Base-by-base conservation (phyloP, 2,888 invertebrate genomes). In the Geophilus truncorum region DNA sequence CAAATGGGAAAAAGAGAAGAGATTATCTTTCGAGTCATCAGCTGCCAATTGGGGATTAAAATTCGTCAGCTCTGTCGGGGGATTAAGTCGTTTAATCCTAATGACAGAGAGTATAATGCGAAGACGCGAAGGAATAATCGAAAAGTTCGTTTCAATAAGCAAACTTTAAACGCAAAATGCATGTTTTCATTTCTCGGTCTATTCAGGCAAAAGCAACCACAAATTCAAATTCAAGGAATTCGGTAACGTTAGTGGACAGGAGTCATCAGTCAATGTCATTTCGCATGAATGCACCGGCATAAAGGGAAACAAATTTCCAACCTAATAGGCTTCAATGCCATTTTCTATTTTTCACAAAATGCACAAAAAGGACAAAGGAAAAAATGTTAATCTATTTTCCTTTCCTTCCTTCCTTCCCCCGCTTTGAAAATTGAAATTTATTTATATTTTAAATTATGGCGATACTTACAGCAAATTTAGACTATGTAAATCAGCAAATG, bases 401-500 rank as follows among this genome's bases (percentile, higher is more conserved):
- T 40, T 40, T 40, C 40, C 12, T 5, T 40, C 2, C 15, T 40
- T 40, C 9, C 5, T 0, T 18, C 15, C 1, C 7, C 5, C n/a
- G 76, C n/a, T 28, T 28, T 15, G 70, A 70, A 75, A 2, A 23
- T 15, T n/a, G 7, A 23, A 75, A 75, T 57, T n/a, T n/a, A n/a
- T n/a, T n/a, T n/a, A n/a, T n/a, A n/a, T n/a, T n/a, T n/a, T n/a
- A n/a, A 57, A 57, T 18, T 57, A 21, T 57, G 5, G 18, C 18
- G 34, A 82, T 86, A 91, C 92, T 91, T 89, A 94, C 91, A 96
- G 88, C 85, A 97, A 89, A 86, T 94, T 95, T 80, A 97, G 89
- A 86, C 93, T 94, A 85, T 93, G 92, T 82, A 97, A 89, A 88
- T 97, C 96, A 83, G 92, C 91, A 87, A 98, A 98, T 0, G 96